phyloP scores from a whole-genome alignment of 2,113 vertebrate genomes.

The Trochalopteron elliotii region DNA sequence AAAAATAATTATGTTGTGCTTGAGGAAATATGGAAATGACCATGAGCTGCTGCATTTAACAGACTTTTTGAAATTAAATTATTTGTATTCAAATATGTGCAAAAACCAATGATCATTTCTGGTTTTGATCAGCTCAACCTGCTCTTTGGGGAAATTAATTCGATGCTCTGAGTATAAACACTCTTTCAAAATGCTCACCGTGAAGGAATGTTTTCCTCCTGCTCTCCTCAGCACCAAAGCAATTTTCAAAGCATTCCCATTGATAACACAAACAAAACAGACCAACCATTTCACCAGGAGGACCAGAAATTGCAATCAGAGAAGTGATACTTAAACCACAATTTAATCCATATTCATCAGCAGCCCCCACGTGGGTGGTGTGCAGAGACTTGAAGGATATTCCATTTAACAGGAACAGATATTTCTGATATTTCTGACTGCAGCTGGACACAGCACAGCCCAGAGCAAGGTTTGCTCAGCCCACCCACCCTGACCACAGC shows the following conservation, averaged over 20 bases:
- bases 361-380: background rate
- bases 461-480: background rate
- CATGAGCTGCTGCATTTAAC: background rate
- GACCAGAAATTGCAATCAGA: conserved; percentile 16
- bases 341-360: background rate
- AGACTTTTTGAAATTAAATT: conserved; percentile 28
- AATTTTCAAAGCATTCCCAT: conserved; percentile 49
- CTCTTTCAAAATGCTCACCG: background rate
- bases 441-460: background rate
- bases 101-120: conserved; percentile 29
- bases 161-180: conserved; percentile 30
- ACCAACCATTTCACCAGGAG: conserved; percentile 2
- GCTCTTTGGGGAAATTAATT: conserved; percentile 58
- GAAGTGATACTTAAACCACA: background rate
- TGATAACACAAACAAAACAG: conserved; percentile 18
- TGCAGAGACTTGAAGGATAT: background rate
- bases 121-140: conserved; percentile 39
- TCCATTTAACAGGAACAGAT: background rate
- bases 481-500: background rate
- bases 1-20: background rate
- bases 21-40: conserved; percentile 34
- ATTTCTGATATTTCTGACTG: background rate
- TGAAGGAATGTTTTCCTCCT: background rate
- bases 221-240: conserved; percentile 21
- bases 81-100: conserved; percentile 46